These are phyloP conservation scores for Hippocampus kuda DNA, from an alignment of 2,797 vertebrate genomes.

Conservation along the genomic window DNA sequence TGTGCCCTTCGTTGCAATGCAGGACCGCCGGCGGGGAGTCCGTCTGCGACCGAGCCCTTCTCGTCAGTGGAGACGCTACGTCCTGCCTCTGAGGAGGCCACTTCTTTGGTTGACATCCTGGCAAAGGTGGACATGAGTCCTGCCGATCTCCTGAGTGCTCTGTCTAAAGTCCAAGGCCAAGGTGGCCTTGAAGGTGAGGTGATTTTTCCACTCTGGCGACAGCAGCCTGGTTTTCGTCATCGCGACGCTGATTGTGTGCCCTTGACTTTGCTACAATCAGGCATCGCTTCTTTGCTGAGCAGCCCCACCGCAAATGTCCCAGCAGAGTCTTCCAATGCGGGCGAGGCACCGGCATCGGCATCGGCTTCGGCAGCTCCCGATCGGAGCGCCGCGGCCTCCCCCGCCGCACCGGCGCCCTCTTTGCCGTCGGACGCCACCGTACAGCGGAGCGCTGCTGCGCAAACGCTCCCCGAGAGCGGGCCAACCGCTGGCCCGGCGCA, in stretches of 20 bases:
- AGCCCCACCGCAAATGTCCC: slow-evolving; percentile 66
- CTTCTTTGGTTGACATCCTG: slow-evolving; percentile 79
- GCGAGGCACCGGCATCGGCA: slow-evolving; percentile 35
- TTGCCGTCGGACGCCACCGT: slow-evolving; percentile 26
- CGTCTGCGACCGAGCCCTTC: slow-evolving; percentile 24
- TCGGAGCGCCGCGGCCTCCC: slow-evolving; percentile 32
- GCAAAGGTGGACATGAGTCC: slow-evolving; percentile 88
- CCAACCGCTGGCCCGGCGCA: slow-evolving; percentile 66
- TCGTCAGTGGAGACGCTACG: slow-evolving; percentile 48
- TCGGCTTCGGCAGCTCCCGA: slow-evolving; percentile 26
- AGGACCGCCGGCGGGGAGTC: slow-evolving; percentile 52
- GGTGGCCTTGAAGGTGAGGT: slow-evolving; percentile 75
- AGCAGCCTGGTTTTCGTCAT: neutral
- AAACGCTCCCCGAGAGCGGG: slow-evolving; percentile 19
- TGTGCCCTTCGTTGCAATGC: slow-evolving; percentile 3
- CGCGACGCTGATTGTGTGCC: neutral
- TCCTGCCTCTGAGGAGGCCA: slow-evolving; percentile 57
- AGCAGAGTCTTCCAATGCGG: slow-evolving; percentile 35
- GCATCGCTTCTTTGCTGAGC: slow-evolving; percentile 75
- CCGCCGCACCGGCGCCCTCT: slow-evolving; percentile 27
- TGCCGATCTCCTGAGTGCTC: slow-evolving; percentile 79
- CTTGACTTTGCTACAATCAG: slow-evolving; percentile 52
- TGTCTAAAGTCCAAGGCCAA: slow-evolving; percentile 79
- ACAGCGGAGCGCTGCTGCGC: slow-evolving; percentile 49
- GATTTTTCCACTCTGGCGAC: neutral